A percentile compares a stretch with the other conserved stretches of the same genome.
Evolutionary conservation across 1,140 invertebrate species (phyloP).

Genomic region (Drosophila ogumai): DNA sequence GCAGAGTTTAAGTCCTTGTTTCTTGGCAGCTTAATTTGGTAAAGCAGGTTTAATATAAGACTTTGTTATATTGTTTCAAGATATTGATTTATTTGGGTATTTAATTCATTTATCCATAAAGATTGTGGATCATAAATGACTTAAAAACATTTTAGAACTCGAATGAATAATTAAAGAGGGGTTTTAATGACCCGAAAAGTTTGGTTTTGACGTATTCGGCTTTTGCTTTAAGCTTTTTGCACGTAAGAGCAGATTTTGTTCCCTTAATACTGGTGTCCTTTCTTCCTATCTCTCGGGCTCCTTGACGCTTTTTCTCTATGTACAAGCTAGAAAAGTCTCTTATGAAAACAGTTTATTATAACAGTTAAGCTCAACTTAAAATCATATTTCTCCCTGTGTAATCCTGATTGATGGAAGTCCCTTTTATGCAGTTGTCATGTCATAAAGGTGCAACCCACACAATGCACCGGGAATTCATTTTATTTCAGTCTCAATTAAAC

Average conservation of each 20-base stretch:
- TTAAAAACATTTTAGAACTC: background rate
- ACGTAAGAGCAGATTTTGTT: too few relatives aligned
- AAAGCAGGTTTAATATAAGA: background rate
- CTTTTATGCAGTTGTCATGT: conserved; percentile 42
- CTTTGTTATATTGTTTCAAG: background rate
- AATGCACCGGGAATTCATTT: conserved; percentile 50
- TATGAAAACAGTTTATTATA: background rate
- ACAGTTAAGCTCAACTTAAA: background rate
- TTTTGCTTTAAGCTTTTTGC: too few relatives aligned
- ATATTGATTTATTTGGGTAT: background rate
- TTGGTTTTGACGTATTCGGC: too few relatives aligned
- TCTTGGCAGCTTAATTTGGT: background rate
- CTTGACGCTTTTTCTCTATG: background rate
- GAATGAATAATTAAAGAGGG: background rate
- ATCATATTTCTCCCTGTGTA: conserved; percentile 5
- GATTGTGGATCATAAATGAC: background rate
- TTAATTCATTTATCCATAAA: background rate
- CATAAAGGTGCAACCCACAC: conserved; percentile 16
- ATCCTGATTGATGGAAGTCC: conserved; percentile 8
- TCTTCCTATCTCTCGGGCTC: too few relatives aligned
- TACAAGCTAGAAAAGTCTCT: background rate
- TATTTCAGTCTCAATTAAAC: conserved; percentile 53
- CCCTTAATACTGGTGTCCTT: too few relatives aligned
- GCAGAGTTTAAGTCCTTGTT: background rate
- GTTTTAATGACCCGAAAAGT: too few relatives aligned